phyloP scores from a whole-genome alignment of 1,140 invertebrate genomes.

The Drosophila sp. region DNA sequence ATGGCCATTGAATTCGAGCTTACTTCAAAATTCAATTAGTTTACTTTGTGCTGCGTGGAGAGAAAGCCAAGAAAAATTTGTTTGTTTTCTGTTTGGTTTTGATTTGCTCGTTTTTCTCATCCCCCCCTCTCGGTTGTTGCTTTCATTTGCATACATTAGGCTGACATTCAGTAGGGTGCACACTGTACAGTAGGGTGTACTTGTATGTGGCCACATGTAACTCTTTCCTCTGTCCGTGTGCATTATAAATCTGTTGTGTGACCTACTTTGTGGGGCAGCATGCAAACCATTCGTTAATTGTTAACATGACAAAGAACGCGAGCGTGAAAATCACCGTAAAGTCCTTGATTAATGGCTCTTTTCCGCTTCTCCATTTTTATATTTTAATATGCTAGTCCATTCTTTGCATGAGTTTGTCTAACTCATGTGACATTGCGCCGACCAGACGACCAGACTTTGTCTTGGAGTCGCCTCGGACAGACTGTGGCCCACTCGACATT shows the following conservation, averaged over 20 bases:
- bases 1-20: conserved; percentile 29
- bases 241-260: conserved; percentile 42
- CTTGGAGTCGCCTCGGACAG: background rate
- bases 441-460: background rate
- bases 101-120: no score
- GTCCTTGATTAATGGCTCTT: conserved; percentile 54
- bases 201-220: background rate
- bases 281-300: conserved; percentile 68
- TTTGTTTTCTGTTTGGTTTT: conserved; percentile 23
- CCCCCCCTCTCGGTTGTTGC: conserved; percentile 13
- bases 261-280: conserved; percentile 50
- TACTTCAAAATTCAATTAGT: conserved; percentile 61
- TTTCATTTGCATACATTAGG: conserved; percentile 66
- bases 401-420: background rate
- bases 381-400: background rate
- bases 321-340: conserved; percentile 29
- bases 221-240: background rate
- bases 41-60: conserved; percentile 29
- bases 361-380: background rate
- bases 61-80: conserved; percentile 44
- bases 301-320: conserved; percentile 37
- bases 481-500: background rate
- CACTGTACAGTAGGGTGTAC: conserved; percentile 2
- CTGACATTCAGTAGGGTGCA: conserved; percentile 4
- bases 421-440: background rate